Conservation (phyloP, 2,113 vertebrate species). For the Lipophrys pholis region DNA sequence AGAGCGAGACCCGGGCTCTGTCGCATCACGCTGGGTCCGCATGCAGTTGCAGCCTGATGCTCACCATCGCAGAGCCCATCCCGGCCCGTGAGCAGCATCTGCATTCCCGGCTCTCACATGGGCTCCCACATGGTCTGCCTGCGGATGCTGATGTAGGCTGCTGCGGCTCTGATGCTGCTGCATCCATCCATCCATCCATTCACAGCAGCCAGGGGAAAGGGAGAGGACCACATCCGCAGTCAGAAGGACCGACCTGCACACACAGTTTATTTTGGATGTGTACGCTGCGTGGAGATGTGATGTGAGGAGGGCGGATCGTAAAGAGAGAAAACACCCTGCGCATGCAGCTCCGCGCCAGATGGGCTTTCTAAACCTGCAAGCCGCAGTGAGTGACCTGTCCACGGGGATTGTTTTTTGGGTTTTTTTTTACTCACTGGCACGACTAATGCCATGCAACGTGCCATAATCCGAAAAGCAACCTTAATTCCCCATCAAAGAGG, state of each 20-base stretch:
- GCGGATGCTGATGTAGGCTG: constrained; percentile 73
- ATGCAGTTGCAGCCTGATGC: constrained; percentile 26
- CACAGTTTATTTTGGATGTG: constrained; percentile 21
- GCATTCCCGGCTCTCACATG: constrained; percentile 73
- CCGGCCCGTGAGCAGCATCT: constrained; percentile 65
- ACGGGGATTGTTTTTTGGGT: background rate
- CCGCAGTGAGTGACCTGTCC: constrained; percentile 51
- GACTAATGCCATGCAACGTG: constrained; percentile 17
- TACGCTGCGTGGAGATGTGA: constrained; percentile 17
- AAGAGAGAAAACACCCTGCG: constrained; percentile 27
- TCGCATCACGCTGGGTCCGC: constrained; percentile 28
- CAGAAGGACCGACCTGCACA: background rate
- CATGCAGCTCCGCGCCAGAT: constrained; percentile 58
- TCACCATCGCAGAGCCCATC: constrained; percentile 66
- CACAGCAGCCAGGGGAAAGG: constrained; percentile 28
- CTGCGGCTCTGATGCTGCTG: constrained; percentile 70
- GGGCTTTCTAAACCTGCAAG: constrained; percentile 62
- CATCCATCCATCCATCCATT: constrained; percentile 31
- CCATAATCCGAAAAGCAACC: constrained; percentile 36
- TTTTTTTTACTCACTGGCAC: constrained; percentile 48
- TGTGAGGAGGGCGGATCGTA: constrained; percentile 6
- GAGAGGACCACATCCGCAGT: background rate
- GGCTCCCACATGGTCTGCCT: constrained; percentile 74
- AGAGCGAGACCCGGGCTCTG: no score
- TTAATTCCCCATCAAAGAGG: constrained; percentile 21